Percentiles rank a stretch among this genome's conserved stretches.
Evolutionary conservation across 2,888 invertebrate genomes (phyloP).

Genomic region (Drosophila quinaria): DNA sequence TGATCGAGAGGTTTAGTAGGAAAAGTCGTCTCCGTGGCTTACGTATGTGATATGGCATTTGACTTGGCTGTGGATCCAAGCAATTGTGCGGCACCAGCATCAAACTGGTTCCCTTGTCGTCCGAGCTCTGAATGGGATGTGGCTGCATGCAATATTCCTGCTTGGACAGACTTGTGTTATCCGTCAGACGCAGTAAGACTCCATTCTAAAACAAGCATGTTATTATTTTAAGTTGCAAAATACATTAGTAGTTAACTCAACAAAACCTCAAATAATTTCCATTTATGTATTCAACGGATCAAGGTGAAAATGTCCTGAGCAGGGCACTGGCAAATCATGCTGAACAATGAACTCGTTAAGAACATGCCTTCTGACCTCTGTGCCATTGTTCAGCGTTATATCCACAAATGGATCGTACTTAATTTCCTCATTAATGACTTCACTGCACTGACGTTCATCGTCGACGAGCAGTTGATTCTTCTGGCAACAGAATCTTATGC

Average conservation of each 20-base stretch:
- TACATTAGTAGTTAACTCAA: background rate
- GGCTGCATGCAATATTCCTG: constrained; percentile 52
- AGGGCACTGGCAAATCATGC: constrained; percentile 42
- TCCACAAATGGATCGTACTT: constrained; percentile 31
- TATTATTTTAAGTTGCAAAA: background rate
- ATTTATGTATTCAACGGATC: constrained; percentile 20
- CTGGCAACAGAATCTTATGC: constrained; percentile 78
- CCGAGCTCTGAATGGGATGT: background rate
- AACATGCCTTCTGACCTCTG: constrained; percentile 12
- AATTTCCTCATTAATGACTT: background rate
- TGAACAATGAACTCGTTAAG: constrained; percentile 45
- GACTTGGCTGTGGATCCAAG: background rate
- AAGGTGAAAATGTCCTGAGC: constrained; percentile 34
- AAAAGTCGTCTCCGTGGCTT: background rate
- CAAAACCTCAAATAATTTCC: constrained; percentile 46
- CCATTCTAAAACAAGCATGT: constrained; percentile 36
- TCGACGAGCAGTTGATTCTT: constrained; percentile 13
- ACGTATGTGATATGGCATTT: constrained; percentile 1
- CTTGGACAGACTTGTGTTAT: constrained; percentile 6
- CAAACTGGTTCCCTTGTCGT: background rate
- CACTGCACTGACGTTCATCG: constrained; percentile 22
- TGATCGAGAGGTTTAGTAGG: background rate
- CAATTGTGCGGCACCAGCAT: constrained; percentile 42
- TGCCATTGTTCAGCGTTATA: constrained; percentile 26
- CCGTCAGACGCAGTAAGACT: background rate